Conservation (phyloP, 92 coral and sea anemone species). For the Galaxea fascicularis region DNA sequence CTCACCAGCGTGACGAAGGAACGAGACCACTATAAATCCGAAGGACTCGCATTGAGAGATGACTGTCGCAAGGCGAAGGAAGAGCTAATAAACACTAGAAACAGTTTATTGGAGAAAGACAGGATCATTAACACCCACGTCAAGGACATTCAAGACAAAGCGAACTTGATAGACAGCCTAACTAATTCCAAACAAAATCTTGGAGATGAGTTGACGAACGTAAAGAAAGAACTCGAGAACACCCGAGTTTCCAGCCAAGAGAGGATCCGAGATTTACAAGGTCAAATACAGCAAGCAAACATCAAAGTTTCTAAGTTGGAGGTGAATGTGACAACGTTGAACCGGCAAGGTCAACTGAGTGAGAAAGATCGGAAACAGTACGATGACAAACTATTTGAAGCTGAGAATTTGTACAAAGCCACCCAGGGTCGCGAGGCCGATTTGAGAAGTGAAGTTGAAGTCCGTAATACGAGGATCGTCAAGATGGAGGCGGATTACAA, state of each 20-base stretch:
- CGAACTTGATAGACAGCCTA: conserved; percentile 72
- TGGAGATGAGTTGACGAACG: conserved; percentile 69
- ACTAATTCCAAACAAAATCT: conserved; percentile 79
- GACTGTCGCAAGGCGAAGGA: conserved; percentile 91
- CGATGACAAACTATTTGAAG: conserved; percentile 77
- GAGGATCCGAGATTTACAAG: conserved; percentile 85
- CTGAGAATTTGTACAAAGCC: conserved; percentile 78
- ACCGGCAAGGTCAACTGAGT: conserved; percentile 71
- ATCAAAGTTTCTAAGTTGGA: conserved; percentile 77
- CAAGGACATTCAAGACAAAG: conserved; percentile 88
- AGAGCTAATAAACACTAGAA: conserved; percentile 72
- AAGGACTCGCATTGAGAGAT: conserved; percentile 69
- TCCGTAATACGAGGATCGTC: conserved; percentile 72
- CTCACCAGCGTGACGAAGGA: conserved; percentile 78
- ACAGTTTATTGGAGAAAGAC: conserved; percentile 84
- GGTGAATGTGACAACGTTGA: conserved; percentile 70
- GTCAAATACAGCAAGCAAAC: conserved; percentile 78
- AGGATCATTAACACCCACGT: conserved; percentile 72
- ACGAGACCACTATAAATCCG: conserved; percentile 79
- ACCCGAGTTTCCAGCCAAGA: conserved; percentile 85
- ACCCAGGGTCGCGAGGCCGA: conserved; percentile 91
- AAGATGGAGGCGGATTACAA: conserved; percentile 78
- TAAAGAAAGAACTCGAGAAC: conserved; percentile 91
- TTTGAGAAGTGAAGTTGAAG: conserved; percentile 84
- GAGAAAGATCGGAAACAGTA: conserved; percentile 79